Evolutionary conservation across 1,140 invertebrate genomes (phyloP).

Genomic region (Rhyzopertha dominica): DNA sequence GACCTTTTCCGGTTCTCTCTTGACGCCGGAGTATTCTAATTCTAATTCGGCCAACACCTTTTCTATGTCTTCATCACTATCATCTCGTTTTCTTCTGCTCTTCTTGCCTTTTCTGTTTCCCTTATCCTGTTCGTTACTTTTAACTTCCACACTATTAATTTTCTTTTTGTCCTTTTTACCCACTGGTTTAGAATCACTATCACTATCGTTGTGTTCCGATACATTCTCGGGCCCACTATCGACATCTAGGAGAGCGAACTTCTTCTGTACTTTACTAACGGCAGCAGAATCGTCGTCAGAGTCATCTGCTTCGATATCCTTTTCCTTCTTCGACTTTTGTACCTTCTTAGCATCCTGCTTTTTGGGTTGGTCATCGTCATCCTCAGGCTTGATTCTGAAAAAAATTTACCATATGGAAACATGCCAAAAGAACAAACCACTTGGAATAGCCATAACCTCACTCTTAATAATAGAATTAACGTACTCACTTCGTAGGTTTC

Average conservation of each 20-base stretch:
- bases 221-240: slow-evolving; percentile 41
- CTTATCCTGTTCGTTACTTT: slow-evolving; percentile 47
- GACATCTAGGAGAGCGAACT: slow-evolving; percentile 44
- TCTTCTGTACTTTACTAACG: slow-evolving; percentile 37
- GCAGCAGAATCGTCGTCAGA: slow-evolving; percentile 40
- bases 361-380: slow-evolving; percentile 37
- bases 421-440: slow-evolving; percentile 3
- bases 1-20: slow-evolving; percentile 24
- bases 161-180: slow-evolving; percentile 54
- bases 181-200: slow-evolving; percentile 47
- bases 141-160: slow-evolving; percentile 50
- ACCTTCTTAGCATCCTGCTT: slow-evolving; percentile 37
- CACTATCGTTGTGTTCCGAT: slow-evolving; percentile 45
- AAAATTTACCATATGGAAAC: background rate
- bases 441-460: slow-evolving; percentile 26
- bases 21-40: slow-evolving; percentile 66
- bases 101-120: slow-evolving; percentile 64
- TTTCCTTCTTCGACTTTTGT: slow-evolving; percentile 41
- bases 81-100: slow-evolving; percentile 65
- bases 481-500: slow-evolving; percentile 36
- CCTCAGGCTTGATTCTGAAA: slow-evolving; percentile 33
- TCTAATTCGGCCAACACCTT: slow-evolving; percentile 76
- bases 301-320: slow-evolving; percentile 44
- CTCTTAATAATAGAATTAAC: slow-evolving; percentile 16
- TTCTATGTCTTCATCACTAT: slow-evolving; percentile 81